Conservation (phyloP, 2,113 vertebrate genomes). For the Psilopogon haemacephalus region DNA sequence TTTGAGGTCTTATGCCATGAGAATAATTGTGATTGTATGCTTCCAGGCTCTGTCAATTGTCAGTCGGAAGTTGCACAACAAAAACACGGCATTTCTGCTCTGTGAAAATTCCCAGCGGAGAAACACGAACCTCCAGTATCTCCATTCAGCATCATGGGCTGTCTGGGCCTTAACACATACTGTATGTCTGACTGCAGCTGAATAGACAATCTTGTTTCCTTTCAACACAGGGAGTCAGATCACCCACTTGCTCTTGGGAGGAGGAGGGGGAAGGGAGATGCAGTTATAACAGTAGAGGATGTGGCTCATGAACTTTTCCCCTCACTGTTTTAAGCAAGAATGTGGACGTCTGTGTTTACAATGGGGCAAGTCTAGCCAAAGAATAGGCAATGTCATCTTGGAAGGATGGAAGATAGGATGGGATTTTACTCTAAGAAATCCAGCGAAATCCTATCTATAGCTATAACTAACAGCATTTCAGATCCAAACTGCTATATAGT, state of each 20-base stretch:
- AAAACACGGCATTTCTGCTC: background rate
- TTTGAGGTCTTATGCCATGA: background rate
- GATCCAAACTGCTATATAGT: background rate
- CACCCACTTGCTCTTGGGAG: slow-evolving; percentile 2
- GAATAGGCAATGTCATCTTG: background rate
- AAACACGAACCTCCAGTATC: slow-evolving; percentile 32
- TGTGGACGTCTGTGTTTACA: background rate
- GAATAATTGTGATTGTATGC: background rate
- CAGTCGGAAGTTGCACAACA: background rate
- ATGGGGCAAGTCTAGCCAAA: background rate
- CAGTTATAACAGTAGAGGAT: slow-evolving; percentile 8
- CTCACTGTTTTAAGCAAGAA: background rate
- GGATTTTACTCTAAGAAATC: background rate
- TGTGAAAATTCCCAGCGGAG: slow-evolving; percentile 35
- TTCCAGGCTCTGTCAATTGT: background rate
- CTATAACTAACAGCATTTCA: background rate
- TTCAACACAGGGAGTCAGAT: slow-evolving; percentile 28
- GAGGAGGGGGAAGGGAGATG: slow-evolving; percentile 16
- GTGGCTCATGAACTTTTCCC: slow-evolving; percentile 3
- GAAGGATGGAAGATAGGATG: background rate
- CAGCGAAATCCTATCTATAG: background rate
- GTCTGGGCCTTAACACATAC: background rate
- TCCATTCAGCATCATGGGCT: slow-evolving; percentile 8
- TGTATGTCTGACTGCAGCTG: slow-evolving; percentile 32
- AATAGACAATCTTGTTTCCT: slow-evolving; percentile 55